Percentiles rank a stretch among this genome's conserved stretches.
These are phyloP conservation scores for Electrophaes corylata DNA, from an alignment of 2,888 invertebrate genomes.

Conservation along the genomic window DNA sequence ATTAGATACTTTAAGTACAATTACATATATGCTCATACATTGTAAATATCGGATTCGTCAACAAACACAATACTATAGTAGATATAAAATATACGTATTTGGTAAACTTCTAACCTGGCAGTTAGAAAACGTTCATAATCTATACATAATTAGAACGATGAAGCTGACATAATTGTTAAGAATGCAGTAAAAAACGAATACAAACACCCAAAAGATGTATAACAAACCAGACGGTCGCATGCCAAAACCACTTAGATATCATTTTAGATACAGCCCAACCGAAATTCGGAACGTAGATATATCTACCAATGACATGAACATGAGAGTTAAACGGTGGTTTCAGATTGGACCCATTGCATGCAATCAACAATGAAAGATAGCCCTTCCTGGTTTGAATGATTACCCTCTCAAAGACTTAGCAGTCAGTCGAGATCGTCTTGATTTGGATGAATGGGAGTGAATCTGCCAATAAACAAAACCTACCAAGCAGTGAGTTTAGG, in stretches of 20 bases:
- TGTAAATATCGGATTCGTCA: background rate
- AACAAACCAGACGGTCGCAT: conserved; percentile 23
- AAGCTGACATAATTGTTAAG: conserved; percentile 4
- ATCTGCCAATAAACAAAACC: background rate
- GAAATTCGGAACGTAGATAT: conserved; percentile 16
- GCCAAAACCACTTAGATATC: conserved; percentile 22
- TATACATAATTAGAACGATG: background rate
- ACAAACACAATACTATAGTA: background rate
- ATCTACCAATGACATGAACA: conserved; percentile 17
- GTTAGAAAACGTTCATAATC: background rate
- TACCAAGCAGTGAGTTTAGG: background rate
- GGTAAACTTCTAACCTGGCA: background rate
- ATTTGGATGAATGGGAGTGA: background rate
- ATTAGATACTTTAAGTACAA: too few relatives aligned
- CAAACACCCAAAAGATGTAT: conserved; percentile 3
- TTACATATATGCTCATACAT: background rate
- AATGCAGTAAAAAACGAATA: background rate
- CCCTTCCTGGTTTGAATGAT: conserved; percentile 14
- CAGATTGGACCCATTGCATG: conserved; percentile 30
- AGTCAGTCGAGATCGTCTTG: background rate
- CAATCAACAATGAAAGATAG: conserved; percentile 26
- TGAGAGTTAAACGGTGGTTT: conserved; percentile 4
- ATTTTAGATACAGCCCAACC: conserved; percentile 20
- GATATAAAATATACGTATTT: background rate
- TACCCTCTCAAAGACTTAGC: conserved; percentile 4